Evolutionary conservation across 1,140 invertebrate species (phyloP).

Genomic region (Dryas iulia): DNA sequence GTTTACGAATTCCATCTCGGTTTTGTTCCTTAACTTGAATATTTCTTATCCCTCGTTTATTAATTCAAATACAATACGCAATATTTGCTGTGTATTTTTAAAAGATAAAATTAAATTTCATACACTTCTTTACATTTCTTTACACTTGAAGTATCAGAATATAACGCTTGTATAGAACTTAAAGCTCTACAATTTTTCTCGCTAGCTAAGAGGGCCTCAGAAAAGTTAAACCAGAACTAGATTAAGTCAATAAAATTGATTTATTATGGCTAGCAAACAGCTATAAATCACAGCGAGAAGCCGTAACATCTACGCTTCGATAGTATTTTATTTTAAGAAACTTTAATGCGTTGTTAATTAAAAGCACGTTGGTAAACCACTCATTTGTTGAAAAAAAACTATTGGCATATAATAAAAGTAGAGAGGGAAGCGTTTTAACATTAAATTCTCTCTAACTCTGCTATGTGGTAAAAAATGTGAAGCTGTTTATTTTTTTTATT

Average conservation of each 20-base stretch:
- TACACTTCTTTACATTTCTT: neutral
- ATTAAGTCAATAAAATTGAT: constrained; percentile 61
- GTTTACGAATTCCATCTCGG: constrained; percentile 21
- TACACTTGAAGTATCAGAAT: neutral
- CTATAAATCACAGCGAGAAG: constrained; percentile 59
- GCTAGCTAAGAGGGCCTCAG: neutral
- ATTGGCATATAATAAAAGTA: too few relatives aligned
- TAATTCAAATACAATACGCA: neutral
- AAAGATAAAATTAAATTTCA: too few relatives aligned
- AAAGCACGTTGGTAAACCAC: neutral
- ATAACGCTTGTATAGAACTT: neutral
- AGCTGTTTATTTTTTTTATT: too few relatives aligned
- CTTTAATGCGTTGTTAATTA: neutral
- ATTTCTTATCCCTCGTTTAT: neutral
- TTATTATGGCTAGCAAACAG: constrained; percentile 62
- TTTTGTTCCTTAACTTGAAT: constrained; percentile 16
- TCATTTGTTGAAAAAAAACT: neutral
- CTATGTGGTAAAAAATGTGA: too few relatives aligned
- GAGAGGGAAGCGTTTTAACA: too few relatives aligned
- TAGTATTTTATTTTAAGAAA: neutral
- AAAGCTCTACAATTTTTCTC: neutral
- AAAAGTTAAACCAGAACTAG: constrained; percentile 26
- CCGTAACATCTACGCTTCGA: constrained; percentile 29
- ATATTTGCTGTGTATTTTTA: neutral
- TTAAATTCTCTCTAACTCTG: too few relatives aligned